These are phyloP conservation scores for Bos indicus DNA, from an alignment of 2,113 vertebrate species.

Conservation along the genomic window DNA sequence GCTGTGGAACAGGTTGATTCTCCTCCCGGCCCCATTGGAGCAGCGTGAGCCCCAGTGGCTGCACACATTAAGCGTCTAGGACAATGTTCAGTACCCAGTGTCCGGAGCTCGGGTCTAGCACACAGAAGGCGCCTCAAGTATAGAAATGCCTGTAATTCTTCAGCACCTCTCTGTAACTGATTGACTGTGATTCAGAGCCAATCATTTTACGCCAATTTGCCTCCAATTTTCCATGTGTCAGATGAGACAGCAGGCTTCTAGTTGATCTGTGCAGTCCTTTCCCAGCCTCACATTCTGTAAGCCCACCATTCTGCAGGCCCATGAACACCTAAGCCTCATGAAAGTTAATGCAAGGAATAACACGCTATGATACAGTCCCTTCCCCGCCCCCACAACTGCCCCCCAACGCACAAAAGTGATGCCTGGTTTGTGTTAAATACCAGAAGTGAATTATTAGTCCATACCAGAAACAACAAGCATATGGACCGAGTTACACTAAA, in stretches of 20 bases:
- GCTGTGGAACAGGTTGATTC: background rate
- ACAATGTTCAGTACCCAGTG: background rate
- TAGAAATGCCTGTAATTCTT: background rate
- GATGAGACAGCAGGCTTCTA: background rate
- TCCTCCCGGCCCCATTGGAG: background rate
- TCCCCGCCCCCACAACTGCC: fast-evolving
- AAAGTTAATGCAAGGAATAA: slow-evolving; percentile 32
- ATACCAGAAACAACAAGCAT: background rate
- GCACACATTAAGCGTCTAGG: background rate
- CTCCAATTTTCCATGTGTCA: background rate
- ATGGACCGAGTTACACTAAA: background rate
- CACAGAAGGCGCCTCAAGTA: background rate
- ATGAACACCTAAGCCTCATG: background rate
- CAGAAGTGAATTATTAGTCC: slow-evolving; percentile 47
- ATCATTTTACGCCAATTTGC: background rate
- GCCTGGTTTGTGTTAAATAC: slow-evolving; percentile 19
- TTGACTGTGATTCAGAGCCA: background rate
- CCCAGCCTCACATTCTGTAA: background rate
- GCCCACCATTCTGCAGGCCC: background rate
- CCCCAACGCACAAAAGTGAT: background rate
- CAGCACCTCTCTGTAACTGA: background rate
- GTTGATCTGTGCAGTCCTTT: background rate
- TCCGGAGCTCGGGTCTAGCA: background rate
- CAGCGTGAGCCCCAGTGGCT: background rate
- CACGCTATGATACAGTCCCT: background rate